Percentiles rank a stretch among this genome's conserved stretches.
Evolutionary conservation across 1,140 invertebrate species (phyloP).

Genomic region (Andrena cerasifolii): DNA sequence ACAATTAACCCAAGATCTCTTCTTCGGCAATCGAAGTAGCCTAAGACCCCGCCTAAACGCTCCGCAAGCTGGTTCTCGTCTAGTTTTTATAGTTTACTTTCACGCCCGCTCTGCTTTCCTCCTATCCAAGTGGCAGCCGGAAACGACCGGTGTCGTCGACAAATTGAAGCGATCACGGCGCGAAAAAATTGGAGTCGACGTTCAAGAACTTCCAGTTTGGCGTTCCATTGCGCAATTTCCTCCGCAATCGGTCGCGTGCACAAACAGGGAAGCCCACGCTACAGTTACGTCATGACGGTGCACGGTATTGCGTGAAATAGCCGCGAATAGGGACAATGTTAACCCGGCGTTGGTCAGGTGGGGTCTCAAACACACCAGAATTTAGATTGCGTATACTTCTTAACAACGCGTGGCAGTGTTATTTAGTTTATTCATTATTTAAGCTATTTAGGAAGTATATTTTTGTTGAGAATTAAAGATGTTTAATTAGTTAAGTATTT

Average conservation of each 20-base stretch:
- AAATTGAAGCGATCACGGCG: slow-evolving; percentile 17
- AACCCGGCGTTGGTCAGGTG: too few species aligned
- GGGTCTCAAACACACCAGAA: too few species aligned
- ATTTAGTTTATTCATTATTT: too few species aligned
- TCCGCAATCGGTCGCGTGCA: not conserved
- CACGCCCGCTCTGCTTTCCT: slow-evolving; percentile 64
- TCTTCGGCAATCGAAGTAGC: slow-evolving; percentile 33
- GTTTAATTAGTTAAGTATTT: too few species aligned
- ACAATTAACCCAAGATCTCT: slow-evolving; percentile 15
- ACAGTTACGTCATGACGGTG: slow-evolving; percentile 31
- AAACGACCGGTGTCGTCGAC: slow-evolving; percentile 27
- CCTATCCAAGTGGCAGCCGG: slow-evolving; percentile 12
- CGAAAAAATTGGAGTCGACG: not conserved
- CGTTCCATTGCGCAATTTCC: slow-evolving; percentile 46
- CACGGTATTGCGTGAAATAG: slow-evolving; percentile 41
- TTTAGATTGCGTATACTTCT: too few species aligned
- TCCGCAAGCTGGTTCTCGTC: slow-evolving; percentile 36
- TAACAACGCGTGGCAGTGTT: too few species aligned
- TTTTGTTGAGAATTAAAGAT: too few species aligned
- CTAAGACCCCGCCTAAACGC: slow-evolving; percentile 33
- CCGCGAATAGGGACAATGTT: slow-evolving; percentile 44
- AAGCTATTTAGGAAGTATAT: too few species aligned
- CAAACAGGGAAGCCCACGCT: slow-evolving; percentile 19
- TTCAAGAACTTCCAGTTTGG: not conserved
- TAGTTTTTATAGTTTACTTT: slow-evolving; percentile 66